These are phyloP conservation scores for Caloenas nicobarica DNA, from an alignment of 2,113 vertebrate genomes.

Conservation along the genomic window DNA sequence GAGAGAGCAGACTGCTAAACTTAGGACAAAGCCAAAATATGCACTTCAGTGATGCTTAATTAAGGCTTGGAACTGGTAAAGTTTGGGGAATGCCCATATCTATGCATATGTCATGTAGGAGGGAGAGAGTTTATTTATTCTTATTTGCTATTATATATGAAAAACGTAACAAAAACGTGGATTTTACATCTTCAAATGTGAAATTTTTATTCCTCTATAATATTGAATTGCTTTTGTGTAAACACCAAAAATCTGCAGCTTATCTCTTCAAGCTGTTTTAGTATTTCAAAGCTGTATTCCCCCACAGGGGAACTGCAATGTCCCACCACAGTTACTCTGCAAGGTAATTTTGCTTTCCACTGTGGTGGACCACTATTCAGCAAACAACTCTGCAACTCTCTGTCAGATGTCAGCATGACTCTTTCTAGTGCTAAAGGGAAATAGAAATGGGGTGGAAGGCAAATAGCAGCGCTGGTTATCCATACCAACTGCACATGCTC, in stretches of 20 bases:
- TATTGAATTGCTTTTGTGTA: not conserved
- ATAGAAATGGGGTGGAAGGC: not conserved
- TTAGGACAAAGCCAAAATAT: not conserved
- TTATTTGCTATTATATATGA: not conserved
- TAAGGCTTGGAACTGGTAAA: not conserved
- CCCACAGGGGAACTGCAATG: not conserved
- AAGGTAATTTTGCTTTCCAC: not conserved
- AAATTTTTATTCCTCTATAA: not conserved
- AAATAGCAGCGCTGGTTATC: not conserved
- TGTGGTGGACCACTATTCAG: not conserved
- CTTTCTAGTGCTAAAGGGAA: not conserved
- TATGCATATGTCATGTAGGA: fast-evolving
- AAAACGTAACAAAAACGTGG: not conserved
- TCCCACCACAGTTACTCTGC: not conserved
- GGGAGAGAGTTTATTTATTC: not conserved
- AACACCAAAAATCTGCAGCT: not conserved
- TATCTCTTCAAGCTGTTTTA: not conserved
- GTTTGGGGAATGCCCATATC: not conserved
- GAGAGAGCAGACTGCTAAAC: not conserved
- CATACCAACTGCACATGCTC: not conserved
- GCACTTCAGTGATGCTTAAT: not conserved
- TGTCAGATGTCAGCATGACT: not conserved
- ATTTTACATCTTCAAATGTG: not conserved
- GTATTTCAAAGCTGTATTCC: not conserved
- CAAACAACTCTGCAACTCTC: not conserved